A percentile compares a stretch with the other conserved stretches of the same genome.
Evolutionary conservation across 1,140 invertebrate species (phyloP).

Genomic region (Zaprionus gabonicus): DNA sequence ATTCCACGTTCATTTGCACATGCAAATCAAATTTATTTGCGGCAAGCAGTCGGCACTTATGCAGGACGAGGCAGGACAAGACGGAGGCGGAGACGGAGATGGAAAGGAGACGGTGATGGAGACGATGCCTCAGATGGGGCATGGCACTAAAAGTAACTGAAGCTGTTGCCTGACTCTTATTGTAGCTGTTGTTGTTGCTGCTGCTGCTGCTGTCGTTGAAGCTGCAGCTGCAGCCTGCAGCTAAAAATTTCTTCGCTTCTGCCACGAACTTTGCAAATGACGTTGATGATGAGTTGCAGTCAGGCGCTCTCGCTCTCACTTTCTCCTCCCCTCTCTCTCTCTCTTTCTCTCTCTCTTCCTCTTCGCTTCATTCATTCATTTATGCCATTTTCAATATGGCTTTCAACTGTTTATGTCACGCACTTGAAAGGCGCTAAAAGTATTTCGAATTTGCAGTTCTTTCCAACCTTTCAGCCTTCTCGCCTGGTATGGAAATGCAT

Average conservation of each 20-base stretch:
- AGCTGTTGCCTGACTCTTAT: conserved; percentile 31
- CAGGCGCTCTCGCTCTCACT: neutral
- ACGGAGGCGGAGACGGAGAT: conserved; percentile 18
- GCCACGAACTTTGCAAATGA: conserved; percentile 50
- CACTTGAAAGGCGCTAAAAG: conserved; percentile 36
- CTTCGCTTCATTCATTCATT: conserved; percentile 26
- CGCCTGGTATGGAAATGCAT: conserved; percentile 1
- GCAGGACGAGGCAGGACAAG: conserved; percentile 47
- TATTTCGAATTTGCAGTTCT: conserved; percentile 39
- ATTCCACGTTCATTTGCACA: conserved; percentile 83
- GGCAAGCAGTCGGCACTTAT: conserved; percentile 69
- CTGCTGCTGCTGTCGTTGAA: neutral
- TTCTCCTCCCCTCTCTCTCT: neutral
- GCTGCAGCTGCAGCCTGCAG: conserved; percentile 19
- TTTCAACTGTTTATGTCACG: conserved; percentile 61
- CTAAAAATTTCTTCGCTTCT: conserved; percentile 33
- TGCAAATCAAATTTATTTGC: conserved; percentile 83
- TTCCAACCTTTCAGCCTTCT: neutral
- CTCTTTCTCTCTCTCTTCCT: neutral
- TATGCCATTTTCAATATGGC: conserved; percentile 54
- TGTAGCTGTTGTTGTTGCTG: conserved; percentile 15
- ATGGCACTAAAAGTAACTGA: conserved; percentile 56
- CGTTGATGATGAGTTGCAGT: conserved; percentile 59
- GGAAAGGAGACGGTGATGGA: neutral
- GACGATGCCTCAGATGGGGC: neutral